Evolutionary conservation across 2,888 invertebrate species (phyloP).

Genomic region (Eupithecia subumbrata): DNA sequence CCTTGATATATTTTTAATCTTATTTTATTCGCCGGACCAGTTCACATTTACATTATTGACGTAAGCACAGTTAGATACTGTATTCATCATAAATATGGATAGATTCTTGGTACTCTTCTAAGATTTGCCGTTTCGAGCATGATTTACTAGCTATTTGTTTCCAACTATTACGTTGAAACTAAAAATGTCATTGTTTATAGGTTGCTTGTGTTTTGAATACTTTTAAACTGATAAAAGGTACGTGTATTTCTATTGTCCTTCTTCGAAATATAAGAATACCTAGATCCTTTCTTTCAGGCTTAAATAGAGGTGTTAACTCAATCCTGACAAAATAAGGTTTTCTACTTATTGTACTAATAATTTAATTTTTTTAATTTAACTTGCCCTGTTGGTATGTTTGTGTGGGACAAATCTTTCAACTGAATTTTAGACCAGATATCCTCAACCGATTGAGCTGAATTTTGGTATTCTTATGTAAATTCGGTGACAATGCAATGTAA

Average conservation of each 20-base stretch:
- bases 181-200: constrained; percentile 6
- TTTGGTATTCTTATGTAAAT: too few relatives aligned
- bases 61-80: constrained; percentile 16
- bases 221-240: neutral
- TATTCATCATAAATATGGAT: constrained; percentile 15
- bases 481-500: too few relatives aligned
- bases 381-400: too few relatives aligned
- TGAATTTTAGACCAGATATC: too few relatives aligned
- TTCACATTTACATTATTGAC: constrained; percentile 26
- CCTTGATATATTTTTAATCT: neutral
- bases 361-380: too few relatives aligned
- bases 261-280: neutral
- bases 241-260: constrained; percentile 3
- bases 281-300: neutral
- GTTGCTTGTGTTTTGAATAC: neutral
- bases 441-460: too few relatives aligned
- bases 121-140: neutral
- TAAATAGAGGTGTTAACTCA: neutral
- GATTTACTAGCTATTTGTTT: constrained; percentile 7
- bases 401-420: too few relatives aligned
- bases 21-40: neutral
- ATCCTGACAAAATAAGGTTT: neutral
- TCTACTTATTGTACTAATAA: neutral
- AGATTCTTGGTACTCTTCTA: neutral
- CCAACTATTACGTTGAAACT: neutral